Evolutionary conservation across 2,113 vertebrate genomes (phyloP).

Genomic region (Lasiurus borealis): DNA sequence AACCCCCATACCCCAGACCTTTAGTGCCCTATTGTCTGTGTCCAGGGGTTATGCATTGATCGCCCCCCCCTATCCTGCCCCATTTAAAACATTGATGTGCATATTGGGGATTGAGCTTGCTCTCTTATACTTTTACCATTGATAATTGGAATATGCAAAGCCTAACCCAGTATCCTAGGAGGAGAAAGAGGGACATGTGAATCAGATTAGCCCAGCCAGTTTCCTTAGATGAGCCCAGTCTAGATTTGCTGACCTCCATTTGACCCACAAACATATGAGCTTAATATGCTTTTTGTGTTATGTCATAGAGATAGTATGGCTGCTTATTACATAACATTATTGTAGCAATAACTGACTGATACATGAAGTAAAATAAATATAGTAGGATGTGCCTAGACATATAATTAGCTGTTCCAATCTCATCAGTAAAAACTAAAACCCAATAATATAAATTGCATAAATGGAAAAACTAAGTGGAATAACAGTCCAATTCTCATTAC

Average conservation of each 20-base stretch:
- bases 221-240: neutral
- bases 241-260: neutral
- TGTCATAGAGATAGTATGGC: neutral
- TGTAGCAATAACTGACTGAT: neutral
- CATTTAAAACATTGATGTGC: neutral
- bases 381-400: neutral
- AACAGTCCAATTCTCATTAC: conserved; percentile 71
- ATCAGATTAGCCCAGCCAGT: neutral
- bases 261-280: neutral
- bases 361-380: neutral
- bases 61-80: no score
- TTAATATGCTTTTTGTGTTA: neutral
- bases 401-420: conserved; percentile 72
- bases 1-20: no score
- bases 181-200: neutral
- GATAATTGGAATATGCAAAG: neutral
- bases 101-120: neutral
- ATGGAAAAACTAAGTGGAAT: conserved; percentile 67
- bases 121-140: neutral
- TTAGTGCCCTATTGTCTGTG: no score
- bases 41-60: no score
- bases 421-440: conserved; percentile 75
- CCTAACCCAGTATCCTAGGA: neutral
- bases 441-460: conserved; percentile 53
- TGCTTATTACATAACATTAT: neutral